Evolutionary conservation across 2,797 vertebrate genomes (phyloP), one percentile per base, ranked within the genome.

Genomic region (Macrochelys suwanniensis): DNA sequence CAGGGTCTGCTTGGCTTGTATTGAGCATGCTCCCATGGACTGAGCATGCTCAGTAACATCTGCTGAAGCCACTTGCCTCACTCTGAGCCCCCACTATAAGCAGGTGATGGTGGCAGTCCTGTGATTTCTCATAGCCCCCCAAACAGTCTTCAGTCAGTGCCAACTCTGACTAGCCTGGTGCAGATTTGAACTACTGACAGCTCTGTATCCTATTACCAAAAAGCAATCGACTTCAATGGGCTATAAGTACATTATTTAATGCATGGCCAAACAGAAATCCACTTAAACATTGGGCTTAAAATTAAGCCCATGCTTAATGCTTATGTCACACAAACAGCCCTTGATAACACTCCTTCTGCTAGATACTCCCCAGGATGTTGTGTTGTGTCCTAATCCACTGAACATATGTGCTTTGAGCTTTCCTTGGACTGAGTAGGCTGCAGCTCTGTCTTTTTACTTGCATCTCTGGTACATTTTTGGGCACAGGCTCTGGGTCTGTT

Each of bases 141-240:
- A n/a, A n/a, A 65, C 16, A 68, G 9, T 68, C 61, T 68, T 37
- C 61, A 68, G 15, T 10, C 17, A 9, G 16, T 68, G 37, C 17
- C 17, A 68, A 61, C 90, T 54, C 50, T 12, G 53, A 42, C 11
- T 61, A 82, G 6, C 4, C 1, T 19, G 7, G 19, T 25, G 82
- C 77, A 93, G 5, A 28, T 0, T 0, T 19, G 28, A 33, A 53
- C 61, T n/a, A n/a, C 33, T 59, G 2, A 0, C 33, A 83, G 47
- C 2, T 77, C 83, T 76, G 54, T 25, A 11, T 10, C 57, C 77
- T 80, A 82, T 3, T 25, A 26, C 9, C 25, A 82, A 49, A 68
- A 68, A 37, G 16, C 17, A 10, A 37, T 68, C 37, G 61, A n/a
- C 33, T 68, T 37, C 61, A n/a, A 7, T n/a, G 8, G 8, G 17